Evolutionary conservation across 92 coral and sea anemone genomes (phyloP), one percentile per base, ranked within the genome.

Genomic region (Isaurus tuberculatus): DNA sequence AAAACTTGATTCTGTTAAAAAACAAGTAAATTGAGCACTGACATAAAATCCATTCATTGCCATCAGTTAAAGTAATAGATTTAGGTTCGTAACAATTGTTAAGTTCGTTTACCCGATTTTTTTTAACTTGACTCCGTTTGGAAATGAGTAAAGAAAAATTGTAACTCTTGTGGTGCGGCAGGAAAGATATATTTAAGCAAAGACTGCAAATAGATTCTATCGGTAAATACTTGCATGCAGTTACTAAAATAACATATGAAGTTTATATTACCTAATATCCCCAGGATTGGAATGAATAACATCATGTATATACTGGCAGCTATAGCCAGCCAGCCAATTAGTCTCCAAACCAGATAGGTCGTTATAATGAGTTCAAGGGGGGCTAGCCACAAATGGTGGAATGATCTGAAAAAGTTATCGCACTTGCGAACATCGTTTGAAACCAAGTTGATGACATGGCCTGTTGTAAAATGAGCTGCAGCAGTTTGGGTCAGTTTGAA

Each of bases 341-440:
- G 48, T 20, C 82, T 60, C 82, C 82, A 77, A 36, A 77, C 82
- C 9, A 77, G 70, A 17, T 58, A 77, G 16, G 82, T 77, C 16
- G 82, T 77, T 4, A 77, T 33, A 8, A 33, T 51, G 14, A 77
- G 82, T 77, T 77, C 82, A 46, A 77, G 31, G 0, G 82, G 82
- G 19, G 82, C 82, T 53, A 77, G 33, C 82, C 82, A 77, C 55
- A 77, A 9, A 77, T 77, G 49, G 46, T 77, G 82, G 23, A 77
- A 57, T 7, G 82, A 77, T 20, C 82, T 77, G 82, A 77, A 77
- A 51, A 77, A 77, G 70, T 77, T 77, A 15, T 77, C 82, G 5
- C 58, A 77, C 82, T 77, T 77, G 1, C 82, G 82, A 58, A 77
- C 82, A 77, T 77, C 82, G 69, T 77, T 77, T 30, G 82, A 77